Conservation (phyloP, 2,888 invertebrate genomes). For the Nemapogon koenigi region DNA sequence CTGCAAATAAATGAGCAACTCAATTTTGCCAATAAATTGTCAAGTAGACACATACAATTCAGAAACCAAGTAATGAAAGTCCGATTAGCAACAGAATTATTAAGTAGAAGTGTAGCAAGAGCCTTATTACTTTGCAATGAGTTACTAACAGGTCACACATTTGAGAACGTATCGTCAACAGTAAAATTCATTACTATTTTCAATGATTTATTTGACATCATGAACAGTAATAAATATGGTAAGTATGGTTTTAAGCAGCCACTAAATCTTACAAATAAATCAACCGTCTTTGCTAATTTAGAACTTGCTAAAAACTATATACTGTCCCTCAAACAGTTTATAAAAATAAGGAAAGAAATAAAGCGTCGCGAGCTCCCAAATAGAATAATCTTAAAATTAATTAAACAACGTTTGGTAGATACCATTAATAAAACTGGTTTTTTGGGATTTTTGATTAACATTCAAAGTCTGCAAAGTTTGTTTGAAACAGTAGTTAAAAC, state of each 20-base stretch:
- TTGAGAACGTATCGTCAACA: background rate
- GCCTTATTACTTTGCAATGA: too few species aligned
- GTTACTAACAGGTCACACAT: slow-evolving; percentile 9
- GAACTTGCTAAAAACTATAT: background rate
- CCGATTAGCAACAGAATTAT: too few species aligned
- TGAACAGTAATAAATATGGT: slow-evolving; percentile 2
- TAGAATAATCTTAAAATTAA: background rate
- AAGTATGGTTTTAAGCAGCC: slow-evolving; percentile 4
- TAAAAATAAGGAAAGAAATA: background rate
- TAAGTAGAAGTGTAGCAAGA: too few species aligned
- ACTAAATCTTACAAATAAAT: slow-evolving; percentile 1
- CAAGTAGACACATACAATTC: too few species aligned
- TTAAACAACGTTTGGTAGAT: background rate
- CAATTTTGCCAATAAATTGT: slow-evolving; percentile 17
- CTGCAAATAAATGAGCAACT: slow-evolving; percentile 16
- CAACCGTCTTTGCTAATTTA: background rate
- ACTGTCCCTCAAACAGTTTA: background rate
- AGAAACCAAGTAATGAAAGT: too few species aligned
- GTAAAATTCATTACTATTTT: background rate
- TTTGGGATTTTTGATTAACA: background rate
- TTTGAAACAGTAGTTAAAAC: background rate
- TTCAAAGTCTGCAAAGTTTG: background rate
- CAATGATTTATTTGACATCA: slow-evolving; percentile 1
- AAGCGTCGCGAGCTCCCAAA: background rate
- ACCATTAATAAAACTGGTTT: background rate